These are phyloP conservation scores for Epicampocera succincta DNA, from an alignment of 2,888 invertebrate species.

Conservation along the genomic window DNA sequence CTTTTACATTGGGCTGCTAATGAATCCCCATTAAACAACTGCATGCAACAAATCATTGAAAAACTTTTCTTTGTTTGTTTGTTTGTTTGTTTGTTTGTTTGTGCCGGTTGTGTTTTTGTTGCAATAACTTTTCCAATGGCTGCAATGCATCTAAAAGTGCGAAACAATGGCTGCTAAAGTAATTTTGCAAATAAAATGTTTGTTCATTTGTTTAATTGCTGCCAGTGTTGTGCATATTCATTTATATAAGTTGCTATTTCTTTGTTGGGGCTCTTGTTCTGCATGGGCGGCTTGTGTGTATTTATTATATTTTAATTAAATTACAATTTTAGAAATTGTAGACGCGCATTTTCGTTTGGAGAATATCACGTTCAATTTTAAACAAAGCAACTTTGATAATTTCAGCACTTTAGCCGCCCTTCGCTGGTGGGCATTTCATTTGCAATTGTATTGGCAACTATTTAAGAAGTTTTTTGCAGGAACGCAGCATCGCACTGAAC, in stretches of 20 bases:
- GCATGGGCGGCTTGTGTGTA: background rate
- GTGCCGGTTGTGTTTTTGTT: conserved; percentile 7
- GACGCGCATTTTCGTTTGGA: conserved; percentile 7
- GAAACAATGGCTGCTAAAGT: conserved; percentile 40
- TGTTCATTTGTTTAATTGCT: conserved; percentile 57
- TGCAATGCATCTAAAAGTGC: conserved; percentile 34
- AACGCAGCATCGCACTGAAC: background rate
- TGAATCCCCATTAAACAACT: conserved; percentile 44
- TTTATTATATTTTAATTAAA: conserved; percentile 2
- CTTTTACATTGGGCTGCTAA: conserved; percentile 30
- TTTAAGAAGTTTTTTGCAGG: background rate
- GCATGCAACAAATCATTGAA: conserved; percentile 54
- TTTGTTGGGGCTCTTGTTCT: conserved; percentile 10
- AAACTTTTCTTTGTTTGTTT: background rate
- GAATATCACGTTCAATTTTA: conserved; percentile 50
- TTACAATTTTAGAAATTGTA: conserved; percentile 9
- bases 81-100: background rate
- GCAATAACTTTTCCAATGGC: conserved; percentile 29
- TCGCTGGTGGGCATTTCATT: conserved; percentile 38
- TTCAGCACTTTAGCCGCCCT: conserved; percentile 28
- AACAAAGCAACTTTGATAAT: conserved; percentile 14
- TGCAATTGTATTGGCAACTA: background rate
- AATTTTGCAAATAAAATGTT: conserved; percentile 35
- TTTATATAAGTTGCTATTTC: conserved; percentile 35
- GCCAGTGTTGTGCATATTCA: conserved; percentile 43